Evolutionary conservation across 1,140 invertebrate species (phyloP), one percentile per base, ranked within the genome.

Genomic region (Ooceraea biroi): DNA sequence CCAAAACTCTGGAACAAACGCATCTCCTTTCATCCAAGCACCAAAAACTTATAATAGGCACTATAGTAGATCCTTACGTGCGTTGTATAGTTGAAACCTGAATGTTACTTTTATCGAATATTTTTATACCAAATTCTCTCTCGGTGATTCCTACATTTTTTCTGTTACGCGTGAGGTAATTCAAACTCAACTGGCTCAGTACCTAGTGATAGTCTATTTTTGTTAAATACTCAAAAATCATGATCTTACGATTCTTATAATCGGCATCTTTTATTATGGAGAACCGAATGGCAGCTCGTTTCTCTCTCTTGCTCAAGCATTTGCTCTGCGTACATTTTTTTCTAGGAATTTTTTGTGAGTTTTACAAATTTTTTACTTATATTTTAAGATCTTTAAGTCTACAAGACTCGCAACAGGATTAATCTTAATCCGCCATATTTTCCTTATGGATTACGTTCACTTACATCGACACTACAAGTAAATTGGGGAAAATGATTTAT

Each of bases 1-100:
- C 95, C 95, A 57, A 95, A 95, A 91, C 95, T 95, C 4, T 94
- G 93, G 92, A 91, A 89, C 50, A 94, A 92, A 78, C 91, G 90
- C 57, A 90, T 90, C 41, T 72, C 78, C 22, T 60, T 85, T 19
- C 57, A 41, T 5, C 78, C 63, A 0, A 60, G 36, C 27, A 74
- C 68, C 17, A 88, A 89, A 69, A 86, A 89, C 1, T 48, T 74
- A 2, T 85, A 85, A 27, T 25, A 7, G 14, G 8, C 12, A n/a
- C n/a, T n/a, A n/a, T 61, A 4, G 7, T 73, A 0, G 10, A 0
- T 30, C 30, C 22, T n/a, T 2, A 46, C n/a, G 44, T 4, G 17
- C 10, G 22, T 74, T 58, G 55, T 2, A 22, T 55, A 22, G 12
- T 36, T 11, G 11, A 57, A 50, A 50, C 48, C 48, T 14, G 22